Conservation (phyloP, 2,797 vertebrate genomes). For the Trematomus bernacchii region DNA sequence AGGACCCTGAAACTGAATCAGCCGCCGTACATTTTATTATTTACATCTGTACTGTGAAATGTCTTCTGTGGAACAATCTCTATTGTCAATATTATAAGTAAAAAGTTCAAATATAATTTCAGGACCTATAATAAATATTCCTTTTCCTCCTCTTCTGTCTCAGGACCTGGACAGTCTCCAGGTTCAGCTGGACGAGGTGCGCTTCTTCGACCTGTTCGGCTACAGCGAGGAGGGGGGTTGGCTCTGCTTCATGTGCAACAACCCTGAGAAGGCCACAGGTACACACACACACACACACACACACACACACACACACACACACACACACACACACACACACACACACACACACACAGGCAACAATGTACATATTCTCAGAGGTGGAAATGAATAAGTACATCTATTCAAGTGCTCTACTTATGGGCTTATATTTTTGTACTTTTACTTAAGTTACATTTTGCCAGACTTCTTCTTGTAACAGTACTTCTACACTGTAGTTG, state of each 20-base stretch:
- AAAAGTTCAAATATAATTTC: neutral
- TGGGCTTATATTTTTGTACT: too few relatives aligned
- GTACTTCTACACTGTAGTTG: too few relatives aligned
- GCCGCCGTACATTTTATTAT: neutral
- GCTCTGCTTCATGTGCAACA: conserved; percentile 99
- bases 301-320: conserved; percentile 26
- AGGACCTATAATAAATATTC: neutral
- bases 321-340: conserved; percentile 1
- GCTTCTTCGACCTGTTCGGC: conserved; percentile 96
- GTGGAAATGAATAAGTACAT: too few relatives aligned
- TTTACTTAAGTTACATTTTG: too few relatives aligned
- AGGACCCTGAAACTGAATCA: neutral
- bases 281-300: conserved; percentile 42
- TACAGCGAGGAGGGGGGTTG: conserved; percentile 92
- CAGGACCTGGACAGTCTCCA: conserved; percentile 93
- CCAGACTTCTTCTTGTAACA: too few relatives aligned
- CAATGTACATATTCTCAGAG: neutral
- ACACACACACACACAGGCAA: conserved; percentile 3
- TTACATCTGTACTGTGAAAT: neutral
- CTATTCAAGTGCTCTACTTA: too few relatives aligned
- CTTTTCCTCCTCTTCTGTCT: conserved; percentile 32
- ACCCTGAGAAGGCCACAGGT: conserved; percentile 95
- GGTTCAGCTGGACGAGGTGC: conserved; percentile 93
- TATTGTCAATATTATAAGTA: neutral
- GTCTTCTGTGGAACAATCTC: neutral